Base-by-base conservation (phyloP, 2,797 vertebrate genomes). In the Lophotriccus pileatus region DNA sequence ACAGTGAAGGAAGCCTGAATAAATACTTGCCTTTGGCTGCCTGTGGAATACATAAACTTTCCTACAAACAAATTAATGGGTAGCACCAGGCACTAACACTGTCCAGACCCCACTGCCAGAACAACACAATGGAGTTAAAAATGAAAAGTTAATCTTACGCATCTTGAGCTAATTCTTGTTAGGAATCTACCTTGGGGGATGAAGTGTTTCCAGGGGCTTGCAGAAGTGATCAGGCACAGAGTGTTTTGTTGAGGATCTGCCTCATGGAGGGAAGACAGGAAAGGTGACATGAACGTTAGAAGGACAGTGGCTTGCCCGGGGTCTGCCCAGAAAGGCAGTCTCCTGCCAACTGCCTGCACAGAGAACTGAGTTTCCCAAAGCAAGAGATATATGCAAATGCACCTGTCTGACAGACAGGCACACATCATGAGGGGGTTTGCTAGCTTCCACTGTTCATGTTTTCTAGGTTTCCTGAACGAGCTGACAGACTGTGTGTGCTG, bases 271-370 rank as follows among this genome's bases (percentile, higher is more conserved):
- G 24, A 37, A 63, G 44, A 58, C 21, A 34, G 18, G 41, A 10
- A 84, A 63, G 7, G 19, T 30, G 25, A 7, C 19, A 47, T 0
- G 1, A 32, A n/a, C 3, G 3, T 7, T 50, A 81, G 37, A 13
- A 43, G 69, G 32, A 64, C 15, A 41, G n/a, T 27, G 37, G 14
- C 39, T 78, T 63, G 7, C 23, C 43, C 28, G 27, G 10, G 6
- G 6, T 58, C 30, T 84, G 8, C 18, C 20, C 8, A 28, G n/a
- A 60, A 76, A 66, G 23, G 12, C 12, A 69, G n/a, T n/a, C 39
- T 66, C 21, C 34, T 84, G 16, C 23, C 25, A 76, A 1, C 13
- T 16, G 17, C 58, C 76, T n/a, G 23, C 68, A 81, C 8, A 75
- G 60, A 78, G 86, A 60, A 80, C 43, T 10, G 60, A 49, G 25